phyloP scores from a whole-genome alignment of 2,888 invertebrate genomes.

The Erpobdella octoculata region DNA sequence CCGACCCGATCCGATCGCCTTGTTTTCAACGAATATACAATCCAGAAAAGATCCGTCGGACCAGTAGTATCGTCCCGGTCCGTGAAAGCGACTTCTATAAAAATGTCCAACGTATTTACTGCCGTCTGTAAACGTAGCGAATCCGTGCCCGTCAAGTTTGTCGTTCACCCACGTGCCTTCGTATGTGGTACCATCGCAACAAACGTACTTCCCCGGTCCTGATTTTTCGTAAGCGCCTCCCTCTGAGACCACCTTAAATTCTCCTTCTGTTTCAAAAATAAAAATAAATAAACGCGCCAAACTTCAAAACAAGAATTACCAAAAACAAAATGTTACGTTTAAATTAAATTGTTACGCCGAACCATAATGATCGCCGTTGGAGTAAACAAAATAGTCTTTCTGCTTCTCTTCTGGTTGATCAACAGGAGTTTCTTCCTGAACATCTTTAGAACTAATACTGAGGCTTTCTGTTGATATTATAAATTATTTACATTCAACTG shows the following conservation, averaged over 20 bases:
- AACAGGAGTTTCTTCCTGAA: neutral
- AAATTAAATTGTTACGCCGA: neutral
- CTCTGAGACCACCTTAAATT: neutral
- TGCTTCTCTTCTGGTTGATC: neutral
- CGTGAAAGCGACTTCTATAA: neutral
- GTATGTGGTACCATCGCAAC: conserved; percentile 2
- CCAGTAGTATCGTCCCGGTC: conserved; percentile 4
- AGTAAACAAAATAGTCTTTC: conserved; percentile 2
- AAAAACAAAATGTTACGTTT: neutral
- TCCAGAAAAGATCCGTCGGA: conserved; percentile 12
- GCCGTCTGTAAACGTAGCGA: neutral
- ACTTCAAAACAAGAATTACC: neutral
- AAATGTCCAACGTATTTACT: neutral
- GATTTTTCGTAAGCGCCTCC: neutral
- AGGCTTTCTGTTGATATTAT: no score
- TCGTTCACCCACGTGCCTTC: conserved; percentile 13
- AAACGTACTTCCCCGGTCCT: conserved; percentile 10
- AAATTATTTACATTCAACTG: no score
- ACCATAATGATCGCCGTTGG: conserved; percentile 21
- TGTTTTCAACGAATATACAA: conserved; percentile 10
- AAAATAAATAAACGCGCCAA: neutral
- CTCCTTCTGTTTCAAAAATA: no score
- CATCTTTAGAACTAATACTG: no score
- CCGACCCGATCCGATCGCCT: conserved; percentile 12
- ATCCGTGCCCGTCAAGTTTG: neutral